Evolutionary conservation across 2,113 vertebrate genomes (phyloP).

Genomic region (Aythya baeri): DNA sequence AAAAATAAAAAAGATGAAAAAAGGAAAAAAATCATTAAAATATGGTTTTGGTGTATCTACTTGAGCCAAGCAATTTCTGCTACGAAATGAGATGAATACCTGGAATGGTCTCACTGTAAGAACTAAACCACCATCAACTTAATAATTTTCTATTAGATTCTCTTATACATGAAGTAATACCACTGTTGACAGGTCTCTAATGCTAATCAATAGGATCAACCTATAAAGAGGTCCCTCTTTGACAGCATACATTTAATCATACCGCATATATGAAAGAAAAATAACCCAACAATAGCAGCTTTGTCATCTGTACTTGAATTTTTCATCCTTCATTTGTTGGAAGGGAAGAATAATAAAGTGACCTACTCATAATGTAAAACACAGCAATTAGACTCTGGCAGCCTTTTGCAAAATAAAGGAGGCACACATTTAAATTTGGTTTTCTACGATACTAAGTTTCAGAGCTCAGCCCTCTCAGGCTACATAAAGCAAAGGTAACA

Average conservation of each 20-base stretch:
- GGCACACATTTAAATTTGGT: neutral
- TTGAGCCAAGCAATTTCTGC: constrained; percentile 31
- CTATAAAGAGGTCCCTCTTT: neutral
- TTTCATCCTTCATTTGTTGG: neutral
- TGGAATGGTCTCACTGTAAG: constrained; percentile 19
- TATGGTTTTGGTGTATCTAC: constrained; percentile 46
- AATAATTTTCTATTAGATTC: constrained; percentile 5
- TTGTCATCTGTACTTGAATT: neutral
- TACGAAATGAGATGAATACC: constrained; percentile 54
- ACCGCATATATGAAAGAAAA: neutral
- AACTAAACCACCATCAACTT: neutral
- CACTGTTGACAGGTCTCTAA: neutral
- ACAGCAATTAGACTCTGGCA: neutral
- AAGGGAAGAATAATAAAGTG: neutral
- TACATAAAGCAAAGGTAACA: neutral
- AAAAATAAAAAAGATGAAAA: constrained; percentile 63
- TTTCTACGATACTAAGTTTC: neutral
- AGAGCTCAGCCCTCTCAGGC: neutral
- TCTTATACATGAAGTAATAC: constrained; percentile 3
- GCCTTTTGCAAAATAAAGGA: neutral
- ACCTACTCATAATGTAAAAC: neutral
- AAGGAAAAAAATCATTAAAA: constrained; percentile 63
- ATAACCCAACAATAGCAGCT: neutral
- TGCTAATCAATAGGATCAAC: constrained; percentile 14
- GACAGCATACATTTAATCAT: constrained; percentile 19